Base-by-base conservation (phyloP, 2,888 invertebrate species). In the Chloromyia formosa region DNA sequence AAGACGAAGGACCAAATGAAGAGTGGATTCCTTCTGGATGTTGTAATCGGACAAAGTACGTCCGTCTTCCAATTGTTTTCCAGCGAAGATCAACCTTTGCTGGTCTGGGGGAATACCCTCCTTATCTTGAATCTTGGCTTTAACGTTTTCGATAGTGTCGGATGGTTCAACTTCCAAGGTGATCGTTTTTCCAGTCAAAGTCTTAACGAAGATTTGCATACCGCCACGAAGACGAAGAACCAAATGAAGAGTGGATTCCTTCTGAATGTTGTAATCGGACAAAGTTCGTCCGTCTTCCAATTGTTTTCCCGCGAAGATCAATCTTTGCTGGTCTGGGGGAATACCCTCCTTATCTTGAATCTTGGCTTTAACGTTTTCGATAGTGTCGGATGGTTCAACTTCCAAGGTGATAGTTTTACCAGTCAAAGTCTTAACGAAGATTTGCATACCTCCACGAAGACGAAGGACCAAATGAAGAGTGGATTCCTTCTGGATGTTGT, bases 61-160 rank as follows among this genome's bases (percentile, higher is more conserved):
- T 23, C 75, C 75, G 54, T 75, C 75, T 74, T 74, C 74, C 45
- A 74, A 49, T 53, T 74, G 74, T n/a, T 74, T 74, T 16, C 74
- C 74, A 49, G 75, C 75, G n/a, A 75, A 75, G 20, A 75, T 75
- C 18, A 75, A 42, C 49, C 75, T 53, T 61, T 75, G 75, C 53
- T 75, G 75, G 49, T 75, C 75, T 75, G 75, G 75, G 1, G 75
- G 75, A 53, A 75, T 75, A 9, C 75, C 75, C 54, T 75, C 75
- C 56, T 75, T 75, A 42, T 75, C 75, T 20, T 71, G 71, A 18
- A 71, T 71, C 35, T 71, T 71, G 18, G 71, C 71, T 23, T 71
- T 71, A n/a, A 71, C 71, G n/a, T 71, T 71, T 20, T 71, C 71
- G 16, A 71, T 71, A 0, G 71, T 71, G 22, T 71, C 71, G 14